Evolutionary conservation across 2,888 invertebrate species (phyloP).

Genomic region (Pseudococcus jackbeardsleyi): DNA sequence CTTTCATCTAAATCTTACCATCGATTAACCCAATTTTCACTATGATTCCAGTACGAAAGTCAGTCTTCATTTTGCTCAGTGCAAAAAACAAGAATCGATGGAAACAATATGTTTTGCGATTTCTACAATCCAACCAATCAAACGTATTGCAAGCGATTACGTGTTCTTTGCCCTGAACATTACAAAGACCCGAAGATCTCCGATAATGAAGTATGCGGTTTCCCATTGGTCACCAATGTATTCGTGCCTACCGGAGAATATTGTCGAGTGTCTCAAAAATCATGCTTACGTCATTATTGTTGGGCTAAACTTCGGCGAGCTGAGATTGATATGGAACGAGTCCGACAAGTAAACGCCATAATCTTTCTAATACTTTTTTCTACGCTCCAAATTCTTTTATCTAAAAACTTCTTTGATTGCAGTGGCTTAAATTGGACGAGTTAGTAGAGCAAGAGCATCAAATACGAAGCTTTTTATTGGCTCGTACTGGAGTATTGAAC

Average conservation of each 20-base stretch:
- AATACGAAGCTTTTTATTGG: conserved; percentile 79
- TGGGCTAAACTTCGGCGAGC: conserved; percentile 97
- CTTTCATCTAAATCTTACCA: neutral
- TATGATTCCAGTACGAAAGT: conserved; percentile 82
- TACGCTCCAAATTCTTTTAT: too few species aligned
- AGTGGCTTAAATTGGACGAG: conserved; percentile 95
- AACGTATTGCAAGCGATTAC: conserved; percentile 95
- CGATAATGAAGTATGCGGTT: conserved; percentile 90
- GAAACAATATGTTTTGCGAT: conserved; percentile 98
- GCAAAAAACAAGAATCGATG: conserved; percentile 94
- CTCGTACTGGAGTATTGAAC: conserved; percentile 91
- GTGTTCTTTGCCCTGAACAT: conserved; percentile 97
- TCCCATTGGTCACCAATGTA: conserved; percentile 87
- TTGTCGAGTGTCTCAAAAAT: conserved; percentile 90
- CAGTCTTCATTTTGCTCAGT: conserved; percentile 97
- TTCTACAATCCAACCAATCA: conserved; percentile 89
- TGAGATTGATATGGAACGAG: conserved; percentile 92
- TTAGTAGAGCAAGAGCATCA: conserved; percentile 93
- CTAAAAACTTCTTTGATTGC: conserved; percentile 68
- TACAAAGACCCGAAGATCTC: conserved; percentile 93
- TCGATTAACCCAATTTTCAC: conserved; percentile 6
- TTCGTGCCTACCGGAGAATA: conserved; percentile 86
- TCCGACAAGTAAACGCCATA: conserved; percentile 71
- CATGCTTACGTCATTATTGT: conserved; percentile 90
- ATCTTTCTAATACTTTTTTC: too few species aligned